These are phyloP conservation scores for Sminthurinus aureus DNA, from an alignment of 2,888 invertebrate species.

Conservation along the genomic window DNA sequence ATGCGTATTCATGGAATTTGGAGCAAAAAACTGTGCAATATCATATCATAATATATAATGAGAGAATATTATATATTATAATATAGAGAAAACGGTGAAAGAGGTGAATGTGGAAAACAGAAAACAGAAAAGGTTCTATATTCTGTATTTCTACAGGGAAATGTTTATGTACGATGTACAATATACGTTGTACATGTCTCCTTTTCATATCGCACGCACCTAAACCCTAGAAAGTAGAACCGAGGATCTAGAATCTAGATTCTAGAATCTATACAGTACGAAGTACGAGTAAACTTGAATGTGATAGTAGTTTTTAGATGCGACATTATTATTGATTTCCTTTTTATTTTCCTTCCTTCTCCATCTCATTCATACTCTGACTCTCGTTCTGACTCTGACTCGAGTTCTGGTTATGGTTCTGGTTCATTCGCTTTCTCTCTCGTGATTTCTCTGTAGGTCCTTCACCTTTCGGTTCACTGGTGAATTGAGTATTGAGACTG, in stretches of 20 bases:
- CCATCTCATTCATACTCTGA: neutral
- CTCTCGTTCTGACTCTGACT: neutral
- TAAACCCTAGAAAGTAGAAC: neutral
- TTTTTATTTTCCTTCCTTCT: slow-evolving; percentile 24
- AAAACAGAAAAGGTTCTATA: neutral
- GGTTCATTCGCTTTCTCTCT: slow-evolving; percentile 15
- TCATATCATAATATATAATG: no score
- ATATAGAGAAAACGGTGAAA: neutral
- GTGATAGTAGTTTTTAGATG: slow-evolving; percentile 16
- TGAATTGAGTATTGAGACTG: neutral
- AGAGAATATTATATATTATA: no score
- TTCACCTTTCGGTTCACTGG: slow-evolving; percentile 14
- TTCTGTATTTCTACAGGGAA: no score
- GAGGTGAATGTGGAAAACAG: neutral
- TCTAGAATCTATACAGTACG: neutral
- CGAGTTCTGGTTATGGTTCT: neutral
- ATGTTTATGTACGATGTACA: neutral
- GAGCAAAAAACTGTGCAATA: no score
- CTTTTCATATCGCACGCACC: neutral
- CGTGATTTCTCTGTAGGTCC: neutral
- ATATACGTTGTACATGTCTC: neutral
- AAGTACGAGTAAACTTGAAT: slow-evolving; percentile 4
- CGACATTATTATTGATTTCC: slow-evolving; percentile 38
- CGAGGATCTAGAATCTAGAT: no score
- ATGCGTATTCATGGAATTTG: neutral